Evolutionary conservation across 2,888 invertebrate genomes (phyloP).

Genomic region (Notocelia uddmanniana): DNA sequence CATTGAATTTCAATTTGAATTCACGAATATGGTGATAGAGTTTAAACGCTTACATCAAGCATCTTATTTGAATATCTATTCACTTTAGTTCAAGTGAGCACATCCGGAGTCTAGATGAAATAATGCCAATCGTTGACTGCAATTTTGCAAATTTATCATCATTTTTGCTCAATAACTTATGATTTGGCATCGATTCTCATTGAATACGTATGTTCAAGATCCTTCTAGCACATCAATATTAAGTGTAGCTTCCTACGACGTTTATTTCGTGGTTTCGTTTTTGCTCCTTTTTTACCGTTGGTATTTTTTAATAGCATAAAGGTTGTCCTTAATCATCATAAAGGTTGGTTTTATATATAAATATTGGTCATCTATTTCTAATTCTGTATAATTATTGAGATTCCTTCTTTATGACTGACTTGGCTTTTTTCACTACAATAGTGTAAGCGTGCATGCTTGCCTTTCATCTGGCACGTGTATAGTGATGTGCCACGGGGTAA

Average conservation of each 20-base stretch:
- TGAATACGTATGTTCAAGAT: background rate
- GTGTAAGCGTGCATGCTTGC: background rate
- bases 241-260: too few species aligned
- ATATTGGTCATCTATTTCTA: background rate
- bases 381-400: constrained; percentile 1
- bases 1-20: constrained; percentile 82
- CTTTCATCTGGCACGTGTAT: background rate
- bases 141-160: constrained; percentile 42
- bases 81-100: constrained; percentile 44
- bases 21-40: constrained; percentile 73
- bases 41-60: constrained; percentile 73
- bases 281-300: too few species aligned
- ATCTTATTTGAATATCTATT: constrained; percentile 69
- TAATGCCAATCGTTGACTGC: constrained; percentile 44
- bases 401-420: background rate
- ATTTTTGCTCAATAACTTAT: constrained; percentile 24
- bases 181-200: constrained; percentile 1
- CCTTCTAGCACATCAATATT: too few species aligned
- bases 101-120: constrained; percentile 45
- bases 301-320: background rate
- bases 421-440: background rate
- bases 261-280: too few species aligned
- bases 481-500: background rate
- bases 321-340: background rate
- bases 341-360: background rate